Evolutionary conservation across 2,113 vertebrate genomes (phyloP), one percentile per base, ranked within the genome.

Genomic region (Sturnus vulgaris): DNA sequence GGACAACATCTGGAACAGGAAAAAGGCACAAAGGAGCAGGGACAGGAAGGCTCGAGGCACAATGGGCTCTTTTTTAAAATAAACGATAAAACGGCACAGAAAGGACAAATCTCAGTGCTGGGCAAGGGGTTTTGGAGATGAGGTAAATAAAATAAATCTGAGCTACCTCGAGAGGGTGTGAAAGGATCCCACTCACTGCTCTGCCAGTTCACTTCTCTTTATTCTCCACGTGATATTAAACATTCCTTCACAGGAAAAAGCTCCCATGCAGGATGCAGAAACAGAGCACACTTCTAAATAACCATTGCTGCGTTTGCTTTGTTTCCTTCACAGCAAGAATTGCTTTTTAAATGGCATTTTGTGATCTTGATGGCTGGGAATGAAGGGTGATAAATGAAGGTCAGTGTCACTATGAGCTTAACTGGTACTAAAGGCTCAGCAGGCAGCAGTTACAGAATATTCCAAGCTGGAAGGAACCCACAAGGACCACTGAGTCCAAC

Each of bases 21-120:
- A 96, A 92, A 88, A 82, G 76, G 42, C 83, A 83, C 91, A 96
- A 92, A 96, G 82, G 11, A 65, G 22, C 40, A 49, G 72, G 73
- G 86, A 66, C 86, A 92, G 94, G 91, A 96, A 82, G 89, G 91
- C 0, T 0, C 86, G 80, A 80, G 80, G 76, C 84, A 95, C 91
- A 92, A 81, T 50, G 59, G 80, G 83, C 25, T 72, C 63, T 52
- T n/a, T 52, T 31, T 39, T 2, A 5, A 52, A 55, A 68, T 1
- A 0, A n/a, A 42, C 0, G 4, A 90, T 22, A 83, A 71, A 82
- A 61, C 22, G 0, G 65, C 72, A n/a, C 65, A 46, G 33, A 78
- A 63, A 4, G 6, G 63, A 42, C 7, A 28, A 79, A 42, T 20
- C 75, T 30, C 60, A 15, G 17, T 0, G 1, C 56, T 33, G 64